A percentile compares a stretch with the other conserved stretches of the same genome.
These are phyloP conservation scores for Empidonax alnorum DNA, from an alignment of 2,113 vertebrate genomes.

Conservation along the genomic window DNA sequence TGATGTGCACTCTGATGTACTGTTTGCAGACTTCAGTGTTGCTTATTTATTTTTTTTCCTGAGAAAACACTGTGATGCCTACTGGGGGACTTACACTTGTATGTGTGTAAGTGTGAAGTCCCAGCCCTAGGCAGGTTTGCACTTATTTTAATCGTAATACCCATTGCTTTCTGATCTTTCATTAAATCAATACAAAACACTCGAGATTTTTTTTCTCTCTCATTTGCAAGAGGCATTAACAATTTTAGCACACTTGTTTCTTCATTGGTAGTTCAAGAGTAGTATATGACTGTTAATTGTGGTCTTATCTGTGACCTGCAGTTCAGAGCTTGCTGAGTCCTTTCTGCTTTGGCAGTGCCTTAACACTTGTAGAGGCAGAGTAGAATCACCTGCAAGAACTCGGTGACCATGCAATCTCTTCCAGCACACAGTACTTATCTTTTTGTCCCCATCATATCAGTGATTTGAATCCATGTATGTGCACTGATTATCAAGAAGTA, in stretches of 20 bases:
- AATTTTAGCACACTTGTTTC: not conserved
- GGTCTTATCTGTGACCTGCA: not conserved
- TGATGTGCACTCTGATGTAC: not conserved
- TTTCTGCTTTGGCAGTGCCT: not conserved
- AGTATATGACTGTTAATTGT: not conserved
- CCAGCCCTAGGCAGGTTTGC: not conserved
- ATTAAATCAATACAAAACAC: not conserved
- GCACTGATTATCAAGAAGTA: not conserved
- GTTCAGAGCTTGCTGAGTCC: not conserved
- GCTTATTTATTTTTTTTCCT: not conserved
- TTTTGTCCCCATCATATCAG: not conserved
- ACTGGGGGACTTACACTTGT: not conserved
- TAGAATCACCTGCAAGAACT: not conserved
- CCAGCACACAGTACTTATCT: not conserved
- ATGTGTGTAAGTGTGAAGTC: rapidly evolving
- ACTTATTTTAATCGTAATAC: not conserved
- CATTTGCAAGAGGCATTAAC: not conserved
- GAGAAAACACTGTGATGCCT: not conserved
- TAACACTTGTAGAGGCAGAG: not conserved
- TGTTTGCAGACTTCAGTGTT: not conserved
- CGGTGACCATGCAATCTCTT: not conserved
- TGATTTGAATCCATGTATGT: not conserved
- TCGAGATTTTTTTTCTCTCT: not conserved
- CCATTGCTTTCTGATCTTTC: not conserved
- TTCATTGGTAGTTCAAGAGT: not conserved